Evolutionary conservation across 2,797 vertebrate genomes (phyloP).

Genomic region (Clamator glandarius): DNA sequence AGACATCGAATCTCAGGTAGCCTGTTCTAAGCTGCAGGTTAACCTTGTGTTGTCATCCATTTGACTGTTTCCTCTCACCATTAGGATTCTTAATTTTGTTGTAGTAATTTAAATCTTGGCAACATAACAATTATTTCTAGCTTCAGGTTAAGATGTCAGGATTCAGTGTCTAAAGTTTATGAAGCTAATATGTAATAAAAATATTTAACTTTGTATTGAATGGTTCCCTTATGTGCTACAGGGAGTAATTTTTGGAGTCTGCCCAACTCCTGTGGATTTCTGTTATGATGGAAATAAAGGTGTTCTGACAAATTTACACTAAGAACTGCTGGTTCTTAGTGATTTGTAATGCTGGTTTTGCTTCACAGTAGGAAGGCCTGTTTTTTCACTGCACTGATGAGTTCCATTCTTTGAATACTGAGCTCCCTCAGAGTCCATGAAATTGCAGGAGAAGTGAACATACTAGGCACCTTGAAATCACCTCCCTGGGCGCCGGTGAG

Average conservation of each 20-base stretch:
- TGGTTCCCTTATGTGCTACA: neutral
- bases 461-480: neutral
- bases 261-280: neutral
- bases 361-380: neutral
- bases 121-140: neutral
- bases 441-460: neutral
- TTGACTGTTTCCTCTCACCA: neutral
- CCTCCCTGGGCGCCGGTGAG: neutral
- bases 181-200: neutral
- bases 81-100: neutral
- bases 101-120: neutral
- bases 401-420: fast-evolving
- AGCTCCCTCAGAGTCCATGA: neutral
- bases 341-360: neutral
- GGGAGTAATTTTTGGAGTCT: neutral
- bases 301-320: neutral
- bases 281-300: neutral
- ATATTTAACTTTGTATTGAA: neutral
- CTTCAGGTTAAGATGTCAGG: neutral
- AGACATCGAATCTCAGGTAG: constrained; percentile 88
- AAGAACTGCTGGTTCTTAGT: neutral
- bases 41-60: neutral
- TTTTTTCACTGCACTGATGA: neutral
- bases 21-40: neutral
- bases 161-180: neutral